These are phyloP conservation scores for Amphibalanus amphitrite DNA, from an alignment of 1,140 invertebrate species.

Conservation along the genomic window DNA sequence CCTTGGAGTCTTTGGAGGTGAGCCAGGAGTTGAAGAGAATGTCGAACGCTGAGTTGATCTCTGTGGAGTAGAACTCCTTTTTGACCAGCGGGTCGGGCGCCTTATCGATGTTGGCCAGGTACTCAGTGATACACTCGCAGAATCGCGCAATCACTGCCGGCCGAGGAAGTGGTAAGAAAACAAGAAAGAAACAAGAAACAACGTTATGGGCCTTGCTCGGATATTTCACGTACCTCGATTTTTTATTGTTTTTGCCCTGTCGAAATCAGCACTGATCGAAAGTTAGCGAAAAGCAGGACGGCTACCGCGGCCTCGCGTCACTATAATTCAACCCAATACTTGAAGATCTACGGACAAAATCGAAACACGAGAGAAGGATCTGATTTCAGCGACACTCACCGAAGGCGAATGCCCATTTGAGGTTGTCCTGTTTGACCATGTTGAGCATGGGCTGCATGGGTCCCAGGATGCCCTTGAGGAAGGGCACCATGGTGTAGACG, in stretches of 20 bases:
- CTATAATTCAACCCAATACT: no score
- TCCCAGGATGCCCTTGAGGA: slow-evolving; percentile 57
- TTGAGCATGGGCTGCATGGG: slow-evolving; percentile 59
- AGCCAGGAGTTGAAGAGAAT: slow-evolving; percentile 62
- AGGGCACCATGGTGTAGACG: slow-evolving; percentile 56
- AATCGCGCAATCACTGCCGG: slow-evolving; percentile 57
- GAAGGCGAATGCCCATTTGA: slow-evolving; percentile 61
- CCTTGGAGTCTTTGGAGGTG: slow-evolving; percentile 50
- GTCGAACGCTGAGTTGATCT: slow-evolving; percentile 62
- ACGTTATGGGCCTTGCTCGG: no score
- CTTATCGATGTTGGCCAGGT: slow-evolving; percentile 45
- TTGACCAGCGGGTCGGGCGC: slow-evolving; percentile 45
- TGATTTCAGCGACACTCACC: slow-evolving; percentile 33
- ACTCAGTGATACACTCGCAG: slow-evolving; percentile 68
- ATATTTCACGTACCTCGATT: no score
- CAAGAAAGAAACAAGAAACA: no score
- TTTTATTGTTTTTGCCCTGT: no score
- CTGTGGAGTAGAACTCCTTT: slow-evolving; percentile 51
- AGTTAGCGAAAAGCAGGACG: no score
- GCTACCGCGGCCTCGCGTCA: no score
- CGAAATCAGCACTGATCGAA: no score
- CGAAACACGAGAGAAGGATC: no score
- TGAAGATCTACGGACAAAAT: no score
- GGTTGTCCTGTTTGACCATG: slow-evolving; percentile 50
- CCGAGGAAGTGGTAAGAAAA: no score